Evolutionary conservation across 2,797 vertebrate species (phyloP), one percentile per base, ranked within the genome.

Genomic region (Gouania willdenowi): DNA sequence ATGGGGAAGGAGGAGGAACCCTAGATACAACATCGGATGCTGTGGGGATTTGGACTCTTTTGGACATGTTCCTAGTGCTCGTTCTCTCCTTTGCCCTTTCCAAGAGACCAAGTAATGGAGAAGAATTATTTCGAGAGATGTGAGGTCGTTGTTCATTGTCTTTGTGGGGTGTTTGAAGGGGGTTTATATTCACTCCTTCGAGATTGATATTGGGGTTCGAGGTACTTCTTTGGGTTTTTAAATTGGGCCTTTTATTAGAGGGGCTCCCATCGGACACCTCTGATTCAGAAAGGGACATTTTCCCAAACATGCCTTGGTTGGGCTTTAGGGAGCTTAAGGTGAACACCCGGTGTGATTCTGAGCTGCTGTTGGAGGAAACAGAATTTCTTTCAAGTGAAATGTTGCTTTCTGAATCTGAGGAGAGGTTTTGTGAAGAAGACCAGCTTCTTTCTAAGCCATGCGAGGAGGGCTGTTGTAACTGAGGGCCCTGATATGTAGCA

Each of bases 91-190:
- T 87, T 30, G 85, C 82, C 53, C 82, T 70, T 33, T 79, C 63
- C 44, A 90, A 53, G 37, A 89, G 36, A 17, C 57, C 66, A 32
- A 79, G 69, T 40, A 88, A 61, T 3, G 75, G 55, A 1, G 83
- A 84, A 1, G 28, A 20, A 15, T 30, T 26, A 4, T n/a, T 10
- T 18, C 16, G 45, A 5, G 4, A 21, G 19, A 6, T 41, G 30
- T 4, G 29, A 41, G 6, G 38, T 30, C 2, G 8, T 4, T n/a
- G n/a, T n/a, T n/a, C n/a, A 0, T 47, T 14, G 2, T 34, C 24
- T 2, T 6, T 6, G 23, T 37, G 41, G 11, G 43, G 28, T 4
- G 40, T 24, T 26, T 12, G 23, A 10, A 13, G 17, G 8, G 1
- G 13, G 20, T 27, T 13, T 15, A 13, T 22, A 4, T 22, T 47